Conservation (phyloP, 2,888 invertebrate species). For the Limenitis camilla region DNA sequence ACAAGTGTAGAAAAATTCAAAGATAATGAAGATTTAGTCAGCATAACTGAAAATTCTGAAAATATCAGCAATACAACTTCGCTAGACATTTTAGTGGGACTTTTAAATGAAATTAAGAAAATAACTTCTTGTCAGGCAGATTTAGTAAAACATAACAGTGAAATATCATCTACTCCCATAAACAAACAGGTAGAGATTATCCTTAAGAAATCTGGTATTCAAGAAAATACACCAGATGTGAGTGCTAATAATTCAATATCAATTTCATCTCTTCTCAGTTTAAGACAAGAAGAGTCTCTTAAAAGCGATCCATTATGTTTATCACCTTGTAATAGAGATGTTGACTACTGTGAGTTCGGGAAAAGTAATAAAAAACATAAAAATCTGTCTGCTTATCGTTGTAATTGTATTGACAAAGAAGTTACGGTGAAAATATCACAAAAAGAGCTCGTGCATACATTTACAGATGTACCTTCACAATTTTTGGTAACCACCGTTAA, state of each 20-base stretch:
- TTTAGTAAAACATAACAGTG: slow-evolving; percentile 26
- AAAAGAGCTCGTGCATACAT: slow-evolving; percentile 33
- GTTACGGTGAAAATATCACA: slow-evolving; percentile 35
- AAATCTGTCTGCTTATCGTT: slow-evolving; percentile 17
- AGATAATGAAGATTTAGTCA: background rate
- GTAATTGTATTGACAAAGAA: slow-evolving; percentile 43
- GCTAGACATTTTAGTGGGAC: slow-evolving; percentile 54
- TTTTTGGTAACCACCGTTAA: slow-evolving; percentile 32
- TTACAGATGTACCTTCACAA: slow-evolving; percentile 43
- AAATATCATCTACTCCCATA: slow-evolving; percentile 16
- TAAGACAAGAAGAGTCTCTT: slow-evolving; percentile 39
- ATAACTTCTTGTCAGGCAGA: slow-evolving; percentile 49
- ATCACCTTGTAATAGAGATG: slow-evolving; percentile 24
- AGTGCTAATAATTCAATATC: slow-evolving; percentile 35
- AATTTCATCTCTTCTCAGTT: slow-evolving; percentile 39
- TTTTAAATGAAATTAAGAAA: slow-evolving; percentile 62
- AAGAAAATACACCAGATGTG: slow-evolving; percentile 29
- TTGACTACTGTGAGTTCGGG: slow-evolving; percentile 6
- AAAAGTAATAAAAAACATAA: slow-evolving; percentile 2
- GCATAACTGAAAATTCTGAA: slow-evolving; percentile 18
- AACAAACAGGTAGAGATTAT: slow-evolving; percentile 35
- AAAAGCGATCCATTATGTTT: slow-evolving; percentile 40
- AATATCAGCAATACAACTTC: slow-evolving; percentile 46
- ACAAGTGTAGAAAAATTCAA: background rate
- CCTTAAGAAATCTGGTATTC: slow-evolving; percentile 29